Conservation (phyloP, 30 jellyfish, hydroid and myxozoan species). For the Hydractinia echinata region DNA sequence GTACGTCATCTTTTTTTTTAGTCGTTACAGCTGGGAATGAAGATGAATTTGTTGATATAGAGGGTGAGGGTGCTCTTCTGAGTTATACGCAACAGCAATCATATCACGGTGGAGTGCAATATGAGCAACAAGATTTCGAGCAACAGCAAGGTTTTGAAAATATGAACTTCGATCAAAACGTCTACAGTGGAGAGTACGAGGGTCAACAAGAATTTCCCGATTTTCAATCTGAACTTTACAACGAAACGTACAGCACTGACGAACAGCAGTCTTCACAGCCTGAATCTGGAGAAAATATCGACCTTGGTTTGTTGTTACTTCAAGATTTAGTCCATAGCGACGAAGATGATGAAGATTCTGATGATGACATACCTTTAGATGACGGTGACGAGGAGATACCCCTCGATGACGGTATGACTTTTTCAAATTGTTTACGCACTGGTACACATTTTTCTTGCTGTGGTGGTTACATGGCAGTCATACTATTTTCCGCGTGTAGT, state of each 20-base stretch:
- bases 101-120: conserved; percentile 7
- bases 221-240: conserved; percentile 6
- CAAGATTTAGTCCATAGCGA: conserved; percentile 77
- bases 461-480: too few relatives aligned
- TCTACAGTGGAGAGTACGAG: not conserved
- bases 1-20: not conserved
- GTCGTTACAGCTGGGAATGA: conserved; percentile 54
- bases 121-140: not conserved
- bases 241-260: conserved; percentile 32
- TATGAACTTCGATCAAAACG: not conserved
- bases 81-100: not conserved
- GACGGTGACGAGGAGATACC: conserved; percentile 79
- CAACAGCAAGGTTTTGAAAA: not conserved
- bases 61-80: conserved; percentile 32
- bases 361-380: conserved; percentile 61
- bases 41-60: conserved; percentile 62
- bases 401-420: conserved; percentile 32
- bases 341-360: conserved; percentile 88
- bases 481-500: too few relatives aligned
- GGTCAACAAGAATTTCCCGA: conserved; percentile 7
- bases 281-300: conserved; percentile 49
- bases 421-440: too few relatives aligned
- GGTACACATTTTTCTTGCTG: too few relatives aligned
- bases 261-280: conserved; percentile 58
- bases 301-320: conserved; percentile 41